phyloP scores from a whole-genome alignment of 2,113 vertebrate genomes.

The human region GRCh38 chr19:38194501-38195000 shows the following conservation, averaged over 20 bases:
- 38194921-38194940: too few relatives aligned
- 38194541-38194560: fast-evolving
- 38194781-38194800: too few relatives aligned
- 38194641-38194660: background rate
- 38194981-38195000: too few relatives aligned
- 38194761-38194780: too few relatives aligned
- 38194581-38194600: background rate
- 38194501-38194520: background rate
- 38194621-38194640: background rate
- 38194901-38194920: too few relatives aligned
- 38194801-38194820: too few relatives aligned
- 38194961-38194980: too few relatives aligned
- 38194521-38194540: fast-evolving
- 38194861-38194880: too few relatives aligned
- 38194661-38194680: background rate
- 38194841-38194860: too few relatives aligned
- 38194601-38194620: background rate
- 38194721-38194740: background rate
- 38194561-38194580: fast-evolving
- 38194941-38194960: too few relatives aligned
- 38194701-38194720: background rate
- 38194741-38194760: background rate
- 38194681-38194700: background rate
- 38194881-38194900: too few relatives aligned
- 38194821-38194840: too few relatives aligned